Evolutionary conservation across 2,113 vertebrate genomes (phyloP), one percentile per base, ranked within the genome.

Genomic region (Sylvilagus bachmani): DNA sequence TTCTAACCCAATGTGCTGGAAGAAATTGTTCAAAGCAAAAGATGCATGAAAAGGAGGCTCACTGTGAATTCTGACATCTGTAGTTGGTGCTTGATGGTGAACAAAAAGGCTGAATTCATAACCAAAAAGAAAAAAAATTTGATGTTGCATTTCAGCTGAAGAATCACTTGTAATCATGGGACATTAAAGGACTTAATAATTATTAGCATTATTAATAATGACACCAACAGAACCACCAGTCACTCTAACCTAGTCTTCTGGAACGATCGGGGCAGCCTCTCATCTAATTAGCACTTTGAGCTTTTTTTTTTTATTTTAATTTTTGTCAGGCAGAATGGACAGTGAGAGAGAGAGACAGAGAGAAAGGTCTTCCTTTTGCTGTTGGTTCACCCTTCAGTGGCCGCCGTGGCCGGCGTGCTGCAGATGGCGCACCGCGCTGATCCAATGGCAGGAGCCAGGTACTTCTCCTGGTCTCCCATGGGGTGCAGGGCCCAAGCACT

Each of bases 211-310:
- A 84, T 69, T 94, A 88, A 58, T 53, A 94, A 90, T 87, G 95
- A 78, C 73, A 61, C 71, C 90, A 87, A 92, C 81, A 58, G 64
- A 85, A 95, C n/a, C 92, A n/a, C 73, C 77, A 94, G 77, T 90
- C 84, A 74, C 51, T 88, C 31, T 74, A 85, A 88, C 49, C 73
- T 51, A 88, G 94, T 82, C 92, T 88, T 88, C 64, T 95, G 61
- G 49, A 97, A 96, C 84, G 95, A 94, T 92, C 85, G 82, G 14
- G 36, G 66, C 61, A 89, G 67, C 62, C 62, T 79, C 31, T 95
- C 94, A 78, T 79, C 67, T 97, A 90, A 94, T 96, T 96, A 91
- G 62, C 89, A 73, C 66, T 93, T 94, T 69, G 29, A 78, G 36
- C 85, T 94, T 95, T 93, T 90, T n/a, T n/a, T n/a, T n/a, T n/a